Conservation (phyloP, 2,797 vertebrate genomes). For the Eulemur mongoz region DNA sequence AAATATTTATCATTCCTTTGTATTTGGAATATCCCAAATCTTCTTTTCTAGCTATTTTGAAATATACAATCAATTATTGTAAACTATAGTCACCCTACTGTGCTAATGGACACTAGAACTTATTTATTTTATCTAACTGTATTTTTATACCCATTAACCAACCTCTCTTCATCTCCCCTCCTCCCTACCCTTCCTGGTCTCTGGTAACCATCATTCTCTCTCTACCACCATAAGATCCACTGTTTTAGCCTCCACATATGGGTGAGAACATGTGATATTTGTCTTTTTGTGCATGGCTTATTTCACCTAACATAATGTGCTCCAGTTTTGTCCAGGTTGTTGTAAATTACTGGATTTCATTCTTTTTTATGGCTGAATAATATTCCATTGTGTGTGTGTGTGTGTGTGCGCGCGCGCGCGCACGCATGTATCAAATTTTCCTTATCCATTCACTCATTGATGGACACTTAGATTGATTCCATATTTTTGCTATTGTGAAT, state of each 20-base stretch:
- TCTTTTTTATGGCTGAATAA: background rate
- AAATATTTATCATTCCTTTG: background rate
- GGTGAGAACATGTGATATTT: background rate
- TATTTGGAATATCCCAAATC: background rate
- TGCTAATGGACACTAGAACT: background rate
- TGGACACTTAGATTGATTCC: background rate
- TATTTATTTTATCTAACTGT: background rate
- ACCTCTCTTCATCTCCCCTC: background rate
- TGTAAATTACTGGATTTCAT: background rate
- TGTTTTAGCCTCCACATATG: background rate
- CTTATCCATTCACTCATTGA: background rate
- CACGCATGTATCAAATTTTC: background rate
- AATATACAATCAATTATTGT: background rate
- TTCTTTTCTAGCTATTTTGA: background rate
- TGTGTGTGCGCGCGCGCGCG: too few relatives aligned
- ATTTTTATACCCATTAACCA: background rate
- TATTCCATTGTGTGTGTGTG: background rate
- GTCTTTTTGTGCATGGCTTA: background rate
- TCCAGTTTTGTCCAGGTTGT: background rate
- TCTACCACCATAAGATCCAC: background rate
- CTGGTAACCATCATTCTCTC: background rate
- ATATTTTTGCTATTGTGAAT: background rate
- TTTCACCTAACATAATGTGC: background rate
- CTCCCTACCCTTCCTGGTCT: background rate
- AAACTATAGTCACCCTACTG: background rate